Conservation (phyloP, 2,113 vertebrate genomes). For the Alligator mississippiensis region DNA sequence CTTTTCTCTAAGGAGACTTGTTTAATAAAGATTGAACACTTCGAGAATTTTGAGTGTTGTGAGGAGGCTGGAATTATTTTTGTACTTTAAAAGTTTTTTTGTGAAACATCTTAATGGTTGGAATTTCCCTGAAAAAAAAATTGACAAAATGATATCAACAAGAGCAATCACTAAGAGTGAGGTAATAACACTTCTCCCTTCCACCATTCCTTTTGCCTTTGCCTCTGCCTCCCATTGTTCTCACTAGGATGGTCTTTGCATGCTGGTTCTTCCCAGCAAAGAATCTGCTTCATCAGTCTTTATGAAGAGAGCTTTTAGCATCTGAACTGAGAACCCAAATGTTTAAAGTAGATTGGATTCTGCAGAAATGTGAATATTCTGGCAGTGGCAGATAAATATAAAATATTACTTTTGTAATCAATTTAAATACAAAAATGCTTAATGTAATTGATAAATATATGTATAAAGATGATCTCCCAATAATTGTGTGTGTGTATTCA, state of each 20-base stretch:
- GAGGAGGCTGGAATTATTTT: too few species aligned
- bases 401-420: not conserved
- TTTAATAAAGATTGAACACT: too few species aligned
- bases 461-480: too few species aligned
- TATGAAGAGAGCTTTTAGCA: not conserved
- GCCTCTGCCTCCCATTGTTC: not conserved
- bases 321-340: not conserved
- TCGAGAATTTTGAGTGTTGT: too few species aligned
- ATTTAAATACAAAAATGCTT: not conserved
- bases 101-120: not conserved
- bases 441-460: not conserved
- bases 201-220: too few species aligned
- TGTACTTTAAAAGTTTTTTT: not conserved
- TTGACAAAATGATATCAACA: too few species aligned
- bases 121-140: too few species aligned
- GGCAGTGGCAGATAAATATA: not conserved
- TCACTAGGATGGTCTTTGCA: not conserved
- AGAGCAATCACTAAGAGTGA: too few species aligned
- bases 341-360: not conserved
- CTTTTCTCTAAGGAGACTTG: too few species aligned
- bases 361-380: not conserved
- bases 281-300: not conserved
- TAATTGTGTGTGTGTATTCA: too few species aligned
- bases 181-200: too few species aligned
- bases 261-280: rapidly evolving